Conservation (phyloP, 2,888 invertebrate species). For the Cantharis rustica region DNA sequence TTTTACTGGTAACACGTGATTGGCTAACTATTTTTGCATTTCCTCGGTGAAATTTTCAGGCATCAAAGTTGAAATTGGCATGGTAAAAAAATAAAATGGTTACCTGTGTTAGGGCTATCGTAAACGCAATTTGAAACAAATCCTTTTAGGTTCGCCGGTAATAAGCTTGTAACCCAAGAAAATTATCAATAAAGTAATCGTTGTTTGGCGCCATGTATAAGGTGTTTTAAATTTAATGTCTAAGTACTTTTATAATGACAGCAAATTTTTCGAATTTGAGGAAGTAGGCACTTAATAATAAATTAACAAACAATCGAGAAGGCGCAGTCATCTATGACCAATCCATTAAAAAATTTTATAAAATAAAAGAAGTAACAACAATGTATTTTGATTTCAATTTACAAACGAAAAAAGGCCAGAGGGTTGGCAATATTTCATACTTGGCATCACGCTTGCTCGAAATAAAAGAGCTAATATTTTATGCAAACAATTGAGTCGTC, state of each 20-base stretch:
- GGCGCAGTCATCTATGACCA: background rate
- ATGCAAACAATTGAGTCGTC: constrained; percentile 39
- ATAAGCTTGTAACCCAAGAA: background rate
- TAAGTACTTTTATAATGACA: background rate
- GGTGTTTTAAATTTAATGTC: background rate
- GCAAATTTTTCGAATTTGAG: background rate
- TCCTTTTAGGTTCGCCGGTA: background rate
- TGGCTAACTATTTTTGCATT: too few species aligned
- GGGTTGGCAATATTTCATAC: constrained; percentile 41
- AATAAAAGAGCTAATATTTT: constrained; percentile 43
- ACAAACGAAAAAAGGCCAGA: constrained; percentile 40
- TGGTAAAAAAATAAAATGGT: background rate
- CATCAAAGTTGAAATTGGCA: too few species aligned
- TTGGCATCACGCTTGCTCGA: constrained; percentile 37
- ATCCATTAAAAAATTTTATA: constrained; percentile 13
- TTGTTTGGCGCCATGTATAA: background rate
- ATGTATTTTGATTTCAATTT: constrained; percentile 40
- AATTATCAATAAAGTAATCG: background rate
- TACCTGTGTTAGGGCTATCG: background rate
- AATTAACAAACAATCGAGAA: background rate
- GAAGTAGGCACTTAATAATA: background rate
- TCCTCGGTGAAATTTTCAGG: too few species aligned
- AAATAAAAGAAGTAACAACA: constrained; percentile 21
- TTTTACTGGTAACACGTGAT: too few species aligned
- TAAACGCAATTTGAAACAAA: background rate